Evolutionary conservation across 2,797 vertebrate species (phyloP).

Genomic region (Champsocephalus esox): DNA sequence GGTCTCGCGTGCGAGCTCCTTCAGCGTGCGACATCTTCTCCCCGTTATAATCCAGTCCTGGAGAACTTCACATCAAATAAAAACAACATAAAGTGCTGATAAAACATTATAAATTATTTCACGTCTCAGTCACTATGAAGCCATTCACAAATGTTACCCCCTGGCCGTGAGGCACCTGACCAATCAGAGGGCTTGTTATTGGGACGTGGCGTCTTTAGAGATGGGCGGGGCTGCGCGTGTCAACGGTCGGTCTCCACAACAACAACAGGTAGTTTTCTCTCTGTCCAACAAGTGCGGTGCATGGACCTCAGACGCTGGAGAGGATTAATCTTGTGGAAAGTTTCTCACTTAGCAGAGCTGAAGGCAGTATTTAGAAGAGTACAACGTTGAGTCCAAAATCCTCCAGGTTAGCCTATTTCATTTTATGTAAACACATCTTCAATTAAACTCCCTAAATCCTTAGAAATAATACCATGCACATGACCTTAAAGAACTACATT

Average conservation of each 20-base stretch:
- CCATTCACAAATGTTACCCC: slow-evolving; percentile 65
- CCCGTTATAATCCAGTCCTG: slow-evolving; percentile 47
- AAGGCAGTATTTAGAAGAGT: too few relatives aligned
- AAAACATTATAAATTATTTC: slow-evolving; percentile 63
- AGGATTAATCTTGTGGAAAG: too few relatives aligned
- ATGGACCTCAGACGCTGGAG: background rate
- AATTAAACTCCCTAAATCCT: background rate
- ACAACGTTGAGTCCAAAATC: too few relatives aligned
- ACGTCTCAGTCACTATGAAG: slow-evolving; percentile 58
- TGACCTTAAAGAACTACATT: background rate
- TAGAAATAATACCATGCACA: background rate
- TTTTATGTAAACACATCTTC: background rate
- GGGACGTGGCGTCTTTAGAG: slow-evolving; percentile 32
- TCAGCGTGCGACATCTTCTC: slow-evolving; percentile 80
- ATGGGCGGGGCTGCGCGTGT: slow-evolving; percentile 39
- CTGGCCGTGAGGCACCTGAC: slow-evolving; percentile 40
- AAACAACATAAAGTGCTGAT: slow-evolving; percentile 56
- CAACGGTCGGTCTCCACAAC: slow-evolving; percentile 28
- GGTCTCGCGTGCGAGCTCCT: slow-evolving; percentile 72
- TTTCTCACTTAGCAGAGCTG: too few relatives aligned
- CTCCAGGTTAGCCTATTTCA: background rate
- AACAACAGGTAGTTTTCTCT: slow-evolving; percentile 13
- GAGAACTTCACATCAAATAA: slow-evolving; percentile 54
- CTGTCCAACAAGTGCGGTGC: background rate
- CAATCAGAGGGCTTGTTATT: slow-evolving; percentile 79